These are phyloP conservation scores for Zaprionus camerounensis DNA, from an alignment of 1,140 invertebrate species.

Conservation along the genomic window DNA sequence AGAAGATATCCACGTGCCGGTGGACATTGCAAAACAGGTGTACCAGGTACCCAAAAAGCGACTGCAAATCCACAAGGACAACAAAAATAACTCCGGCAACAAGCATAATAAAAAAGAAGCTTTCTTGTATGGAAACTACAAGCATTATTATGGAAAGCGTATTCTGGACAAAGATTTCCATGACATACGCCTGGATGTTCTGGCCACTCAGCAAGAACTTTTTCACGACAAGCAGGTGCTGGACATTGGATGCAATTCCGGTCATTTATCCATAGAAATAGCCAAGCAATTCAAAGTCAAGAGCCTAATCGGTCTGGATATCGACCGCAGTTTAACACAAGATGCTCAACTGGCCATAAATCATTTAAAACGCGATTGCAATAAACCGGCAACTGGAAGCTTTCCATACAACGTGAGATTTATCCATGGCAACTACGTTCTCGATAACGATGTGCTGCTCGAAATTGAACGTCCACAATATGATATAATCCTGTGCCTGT, in stretches of 20 bases:
- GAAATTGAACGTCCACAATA: constrained; percentile 93
- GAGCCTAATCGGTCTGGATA: constrained; percentile 96
- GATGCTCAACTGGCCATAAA: constrained; percentile 54
- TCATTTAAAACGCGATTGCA: constrained; percentile 46
- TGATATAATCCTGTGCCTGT: constrained; percentile 97
- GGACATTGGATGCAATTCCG: constrained; percentile 99
- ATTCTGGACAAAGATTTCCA: constrained; percentile 90
- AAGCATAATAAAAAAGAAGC: constrained; percentile 42
- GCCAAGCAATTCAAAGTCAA: constrained; percentile 93
- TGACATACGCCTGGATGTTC: constrained; percentile 92
- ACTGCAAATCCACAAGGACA: constrained; percentile 35
- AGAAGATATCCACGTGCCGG: constrained; percentile 9
- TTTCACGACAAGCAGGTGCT: constrained; percentile 95
- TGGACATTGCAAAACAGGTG: background rate
- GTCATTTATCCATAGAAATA: constrained; percentile 94
- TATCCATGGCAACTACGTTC: constrained; percentile 94
- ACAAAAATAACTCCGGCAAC: background rate
- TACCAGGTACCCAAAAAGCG: constrained; percentile 47
- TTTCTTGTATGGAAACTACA: constrained; percentile 81
- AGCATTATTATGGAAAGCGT: constrained; percentile 96
- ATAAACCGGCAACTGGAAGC: constrained; percentile 14
- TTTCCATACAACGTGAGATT: constrained; percentile 76
- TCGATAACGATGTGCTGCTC: constrained; percentile 92
- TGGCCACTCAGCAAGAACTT: constrained; percentile 90
- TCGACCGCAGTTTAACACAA: constrained; percentile 94